Evolutionary conservation across 2,113 vertebrate species (phyloP).

Genomic region (Mesocricetus auratus): DNA sequence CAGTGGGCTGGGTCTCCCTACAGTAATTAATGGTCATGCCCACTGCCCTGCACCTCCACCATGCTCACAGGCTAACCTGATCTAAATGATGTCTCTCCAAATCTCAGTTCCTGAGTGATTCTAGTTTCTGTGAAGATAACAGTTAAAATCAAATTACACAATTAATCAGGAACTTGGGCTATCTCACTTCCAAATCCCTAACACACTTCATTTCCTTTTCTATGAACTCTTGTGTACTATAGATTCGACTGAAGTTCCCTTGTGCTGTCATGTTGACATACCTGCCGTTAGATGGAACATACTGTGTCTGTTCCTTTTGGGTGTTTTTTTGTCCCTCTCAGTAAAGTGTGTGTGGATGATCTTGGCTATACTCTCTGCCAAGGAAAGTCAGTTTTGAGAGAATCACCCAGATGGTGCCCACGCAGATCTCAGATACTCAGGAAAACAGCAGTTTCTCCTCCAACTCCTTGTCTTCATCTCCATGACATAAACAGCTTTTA

Average conservation of each 20-base stretch:
- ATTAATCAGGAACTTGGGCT: background rate
- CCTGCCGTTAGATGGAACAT: background rate
- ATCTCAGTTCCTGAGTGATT: background rate
- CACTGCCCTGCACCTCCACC: too few species aligned
- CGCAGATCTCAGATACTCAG: background rate
- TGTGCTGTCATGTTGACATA: background rate
- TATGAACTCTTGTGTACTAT: background rate
- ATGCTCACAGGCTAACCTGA: background rate
- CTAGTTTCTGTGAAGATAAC: background rate
- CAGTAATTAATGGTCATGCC: too few species aligned
- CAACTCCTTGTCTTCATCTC: background rate
- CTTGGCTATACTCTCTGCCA: background rate
- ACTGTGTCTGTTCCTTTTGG: background rate
- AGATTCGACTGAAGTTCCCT: background rate
- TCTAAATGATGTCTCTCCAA: background rate
- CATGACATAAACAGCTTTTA: background rate
- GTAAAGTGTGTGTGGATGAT: background rate
- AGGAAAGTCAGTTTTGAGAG: background rate
- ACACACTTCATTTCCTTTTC: background rate
- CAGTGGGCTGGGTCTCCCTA: background rate
- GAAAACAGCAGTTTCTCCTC: background rate
- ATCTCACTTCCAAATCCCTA: background rate
- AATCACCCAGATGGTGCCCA: background rate
- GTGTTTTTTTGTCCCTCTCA: background rate
- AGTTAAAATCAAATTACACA: background rate